A percentile compares a stretch with the other conserved stretches of the same genome.
Conservation (phyloP, 2,113 vertebrate species). For the Sinocyclocheilus rhinocerous region DNA sequence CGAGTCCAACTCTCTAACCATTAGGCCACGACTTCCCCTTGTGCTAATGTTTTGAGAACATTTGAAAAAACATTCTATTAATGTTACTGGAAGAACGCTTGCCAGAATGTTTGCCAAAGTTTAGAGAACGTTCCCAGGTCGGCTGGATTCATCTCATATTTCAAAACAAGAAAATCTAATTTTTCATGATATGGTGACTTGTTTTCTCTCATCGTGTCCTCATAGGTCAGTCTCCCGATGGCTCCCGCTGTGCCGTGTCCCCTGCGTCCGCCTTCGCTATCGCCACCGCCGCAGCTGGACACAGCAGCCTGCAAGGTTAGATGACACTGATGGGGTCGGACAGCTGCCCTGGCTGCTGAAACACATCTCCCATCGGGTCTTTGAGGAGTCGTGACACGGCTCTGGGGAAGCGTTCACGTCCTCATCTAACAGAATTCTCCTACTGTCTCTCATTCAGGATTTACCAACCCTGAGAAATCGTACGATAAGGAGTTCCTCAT, state of each 20-base stretch:
- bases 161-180: background rate
- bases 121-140: background rate
- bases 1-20: too few species aligned
- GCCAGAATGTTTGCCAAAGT: background rate
- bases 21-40: too few species aligned
- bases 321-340: background rate
- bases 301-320: slow-evolving; percentile 87
- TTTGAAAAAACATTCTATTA: too few species aligned
- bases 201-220: background rate
- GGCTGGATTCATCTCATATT: background rate
- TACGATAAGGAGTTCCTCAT: slow-evolving; percentile 98
- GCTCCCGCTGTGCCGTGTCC: slow-evolving; percentile 84
- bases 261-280: slow-evolving; percentile 95
- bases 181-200: background rate
- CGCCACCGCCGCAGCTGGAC: slow-evolving; percentile 92
- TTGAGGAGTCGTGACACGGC: background rate
- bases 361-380: background rate
- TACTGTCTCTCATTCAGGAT: slow-evolving; percentile 74
- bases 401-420: background rate
- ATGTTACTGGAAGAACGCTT: too few species aligned
- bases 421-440: background rate
- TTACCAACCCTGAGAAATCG: slow-evolving; percentile 83
- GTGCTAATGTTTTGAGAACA: too few species aligned
- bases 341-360: background rate
- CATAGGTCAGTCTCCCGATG: slow-evolving; percentile 83